Evolutionary conservation across 2,113 vertebrate species (phyloP).

Genomic region (Colinus virginianus): DNA sequence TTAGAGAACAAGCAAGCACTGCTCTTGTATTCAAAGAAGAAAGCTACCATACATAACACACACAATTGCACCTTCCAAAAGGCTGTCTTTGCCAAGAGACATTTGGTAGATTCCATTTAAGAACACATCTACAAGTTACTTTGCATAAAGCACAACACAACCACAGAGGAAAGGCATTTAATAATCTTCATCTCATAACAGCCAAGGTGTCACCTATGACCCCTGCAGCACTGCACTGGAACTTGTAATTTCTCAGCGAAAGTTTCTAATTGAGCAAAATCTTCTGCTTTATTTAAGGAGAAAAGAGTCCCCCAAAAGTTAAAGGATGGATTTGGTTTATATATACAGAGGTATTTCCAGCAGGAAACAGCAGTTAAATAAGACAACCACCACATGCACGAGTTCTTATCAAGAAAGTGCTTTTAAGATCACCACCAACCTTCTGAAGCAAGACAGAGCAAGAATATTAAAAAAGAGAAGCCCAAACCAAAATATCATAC

Average conservation of each 20-base stretch:
- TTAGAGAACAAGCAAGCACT: not conserved
- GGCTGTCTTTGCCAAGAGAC: not conserved
- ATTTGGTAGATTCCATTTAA: not conserved
- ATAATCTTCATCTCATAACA: not conserved
- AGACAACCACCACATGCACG: not conserved
- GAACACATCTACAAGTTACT: not conserved
- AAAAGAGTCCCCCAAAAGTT: not conserved
- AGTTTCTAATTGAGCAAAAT: not conserved
- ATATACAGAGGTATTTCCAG: not conserved
- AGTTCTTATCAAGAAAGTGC: not conserved
- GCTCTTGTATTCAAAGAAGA: not conserved
- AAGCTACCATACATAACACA: not conserved
- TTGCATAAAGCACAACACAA: not conserved
- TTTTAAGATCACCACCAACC: not conserved
- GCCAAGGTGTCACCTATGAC: not conserved
- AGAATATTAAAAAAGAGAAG: not conserved
- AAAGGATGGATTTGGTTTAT: not conserved
- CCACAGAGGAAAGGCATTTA: not conserved
- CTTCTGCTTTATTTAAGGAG: not conserved
- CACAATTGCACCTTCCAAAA: not conserved
- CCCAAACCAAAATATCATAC: not conserved
- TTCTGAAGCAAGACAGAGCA: not conserved
- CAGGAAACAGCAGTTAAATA: not conserved
- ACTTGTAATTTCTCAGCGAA: not conserved
- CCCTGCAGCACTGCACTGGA: accelerated